Evolutionary conservation across 2,888 invertebrate genomes (phyloP).

Genomic region (Lissonota sp.): DNA sequence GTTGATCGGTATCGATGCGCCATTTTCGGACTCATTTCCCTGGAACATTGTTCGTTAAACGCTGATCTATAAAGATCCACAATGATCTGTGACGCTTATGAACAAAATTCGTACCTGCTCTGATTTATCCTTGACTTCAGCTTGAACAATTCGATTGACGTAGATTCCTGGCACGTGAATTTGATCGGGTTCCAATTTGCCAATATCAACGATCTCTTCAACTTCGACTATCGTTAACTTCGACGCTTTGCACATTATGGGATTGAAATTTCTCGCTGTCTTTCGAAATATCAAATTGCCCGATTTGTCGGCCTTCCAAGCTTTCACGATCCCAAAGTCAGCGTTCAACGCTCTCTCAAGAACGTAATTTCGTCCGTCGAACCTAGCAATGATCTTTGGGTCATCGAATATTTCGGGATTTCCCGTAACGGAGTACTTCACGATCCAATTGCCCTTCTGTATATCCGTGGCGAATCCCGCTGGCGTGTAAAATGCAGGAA

Average conservation of each 20-base stretch:
- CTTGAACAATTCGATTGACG: conserved; percentile 94
- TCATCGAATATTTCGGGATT: conserved; percentile 92
- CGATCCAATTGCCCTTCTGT: conserved; percentile 98
- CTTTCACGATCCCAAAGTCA: conserved; percentile 98
- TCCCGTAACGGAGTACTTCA: conserved; percentile 93
- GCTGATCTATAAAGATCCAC: too few relatives aligned
- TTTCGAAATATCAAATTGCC: conserved; percentile 97
- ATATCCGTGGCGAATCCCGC: conserved; percentile 98
- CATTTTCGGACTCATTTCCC: background rate
- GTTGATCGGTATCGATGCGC: conserved; percentile 87
- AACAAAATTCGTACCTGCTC: background rate
- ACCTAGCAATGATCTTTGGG: conserved; percentile 89
- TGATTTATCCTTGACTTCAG: conserved; percentile 90
- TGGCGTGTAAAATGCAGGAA: conserved; percentile 99
- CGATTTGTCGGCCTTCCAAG: conserved; percentile 96
- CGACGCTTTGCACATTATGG: conserved; percentile 97
- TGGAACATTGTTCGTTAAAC: background rate
- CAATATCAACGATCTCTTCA: conserved; percentile 96
- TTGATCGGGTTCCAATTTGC: conserved; percentile 90
- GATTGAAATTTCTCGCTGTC: conserved; percentile 98
- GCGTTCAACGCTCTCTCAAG: conserved; percentile 98
- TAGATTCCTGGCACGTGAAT: conserved; percentile 97
- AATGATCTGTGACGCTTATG: background rate
- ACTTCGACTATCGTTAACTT: conserved; percentile 96
- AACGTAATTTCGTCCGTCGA: conserved; percentile 95